Evolutionary conservation across 2,888 invertebrate genomes (phyloP), one percentile per base, ranked within the genome.

Genomic region (Caradrina clavipalpis): DNA sequence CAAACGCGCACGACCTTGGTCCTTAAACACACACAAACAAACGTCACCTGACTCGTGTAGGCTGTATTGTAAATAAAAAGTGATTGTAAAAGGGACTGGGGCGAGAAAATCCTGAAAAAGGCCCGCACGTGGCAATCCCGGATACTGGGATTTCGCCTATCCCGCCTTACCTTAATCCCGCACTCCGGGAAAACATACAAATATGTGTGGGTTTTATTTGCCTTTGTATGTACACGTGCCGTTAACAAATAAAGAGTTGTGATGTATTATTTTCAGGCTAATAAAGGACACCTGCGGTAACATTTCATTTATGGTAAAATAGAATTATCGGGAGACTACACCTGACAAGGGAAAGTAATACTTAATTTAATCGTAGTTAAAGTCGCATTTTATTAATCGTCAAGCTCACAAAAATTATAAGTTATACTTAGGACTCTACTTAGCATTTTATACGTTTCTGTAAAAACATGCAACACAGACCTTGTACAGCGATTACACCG

Each of bases 31-130:
- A 64, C 54, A 69, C 60, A 71, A 71, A 60, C 76, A 79, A 59
- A 64, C 74, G 69, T 67, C 73, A 70, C 66, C 62, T 74, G 67
- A 73, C 65, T 69, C 63, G 45, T 72, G 66, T 77, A 79, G 78
- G 66, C 71, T 77, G 61, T 77, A 73, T 78, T 80, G 60, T 79
- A 81, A 81, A 85, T 86, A 86, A 84, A 87, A 85, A 84, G 80
- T 78, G 68, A 79, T 78, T 82, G 80, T 83, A 81, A 87, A 87
- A 87, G 81, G 87, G 85, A 82, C 83, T 80, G 77, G 80, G 82
- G 85, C 84, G 87, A 82, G 88, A 88, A 91, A 92, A 92, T 92
- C 92, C 91, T 79, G 88, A 91, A 90, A 91, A 92, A 90, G 92
- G 91, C 87, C 84, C 85, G 84, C 87, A 86, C 85, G 85, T 87